Conservation (phyloP, 2,888 invertebrate species). For the Steinernema carpocapsae region DNA sequence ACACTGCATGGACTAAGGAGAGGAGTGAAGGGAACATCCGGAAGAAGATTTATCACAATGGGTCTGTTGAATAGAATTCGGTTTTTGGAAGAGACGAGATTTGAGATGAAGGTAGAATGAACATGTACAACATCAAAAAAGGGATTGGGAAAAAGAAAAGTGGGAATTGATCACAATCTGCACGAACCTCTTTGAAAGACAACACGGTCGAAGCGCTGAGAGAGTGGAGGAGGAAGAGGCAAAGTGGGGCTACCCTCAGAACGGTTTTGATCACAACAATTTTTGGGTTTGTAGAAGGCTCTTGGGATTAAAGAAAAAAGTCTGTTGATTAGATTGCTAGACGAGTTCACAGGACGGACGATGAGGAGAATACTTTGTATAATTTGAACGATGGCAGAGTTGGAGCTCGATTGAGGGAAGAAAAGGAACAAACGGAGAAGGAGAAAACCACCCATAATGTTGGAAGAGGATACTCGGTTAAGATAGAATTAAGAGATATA, state of each 20-base stretch:
- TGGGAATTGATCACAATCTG: background rate
- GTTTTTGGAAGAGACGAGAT: background rate
- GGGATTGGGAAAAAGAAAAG: background rate
- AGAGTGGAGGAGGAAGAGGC: background rate
- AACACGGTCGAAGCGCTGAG: conserved; percentile 4
- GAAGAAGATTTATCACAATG: conserved; percentile 13
- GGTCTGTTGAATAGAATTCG: conserved; percentile 19
- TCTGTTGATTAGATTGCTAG: conserved; percentile 1
- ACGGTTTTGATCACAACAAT: background rate
- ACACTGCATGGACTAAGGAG: background rate
- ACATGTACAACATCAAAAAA: background rate
- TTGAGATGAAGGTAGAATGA: conserved; percentile 24
- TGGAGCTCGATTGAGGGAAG: conserved; percentile 8
- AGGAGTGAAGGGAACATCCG: background rate
- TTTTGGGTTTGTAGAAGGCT: background rate
- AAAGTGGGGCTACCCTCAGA: conserved; percentile 10
- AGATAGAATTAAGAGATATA: background rate
- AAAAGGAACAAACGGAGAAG: too few species aligned
- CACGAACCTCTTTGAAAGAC: conserved; percentile 29
- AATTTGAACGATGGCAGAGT: conserved; percentile 14
- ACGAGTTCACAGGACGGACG: conserved; percentile 5
- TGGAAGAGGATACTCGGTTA: background rate
- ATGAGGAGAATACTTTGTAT: background rate
- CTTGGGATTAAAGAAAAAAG: background rate
- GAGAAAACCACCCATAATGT: conserved; percentile 13